These are phyloP conservation scores for Sarcophaga rosellei DNA, from an alignment of 2,888 invertebrate species.

Conservation along the genomic window DNA sequence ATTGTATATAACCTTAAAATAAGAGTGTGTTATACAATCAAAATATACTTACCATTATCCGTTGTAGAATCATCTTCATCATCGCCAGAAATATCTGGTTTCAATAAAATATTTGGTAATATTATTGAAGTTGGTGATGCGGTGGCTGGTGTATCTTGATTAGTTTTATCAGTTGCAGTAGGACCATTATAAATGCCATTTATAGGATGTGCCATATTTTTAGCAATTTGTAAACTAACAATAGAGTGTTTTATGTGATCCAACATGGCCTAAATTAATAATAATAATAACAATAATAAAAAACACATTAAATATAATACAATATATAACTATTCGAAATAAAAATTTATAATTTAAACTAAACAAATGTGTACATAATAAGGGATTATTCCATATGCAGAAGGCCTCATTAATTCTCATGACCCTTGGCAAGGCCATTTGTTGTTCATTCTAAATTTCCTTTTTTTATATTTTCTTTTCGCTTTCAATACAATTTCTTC, in stretches of 20 bases:
- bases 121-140: slow-evolving; percentile 69
- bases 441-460: slow-evolving; percentile 14
- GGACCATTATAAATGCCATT: slow-evolving; percentile 93
- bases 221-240: slow-evolving; percentile 98
- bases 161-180: slow-evolving; percentile 61
- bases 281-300: background rate
- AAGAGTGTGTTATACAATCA: too few species aligned
- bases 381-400: slow-evolving; percentile 21
- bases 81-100: slow-evolving; percentile 70
- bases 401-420: slow-evolving; percentile 55
- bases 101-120: slow-evolving; percentile 57
- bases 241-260: slow-evolving; percentile 99
- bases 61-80: slow-evolving; percentile 78
- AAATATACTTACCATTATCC: slow-evolving; percentile 75
- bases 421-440: slow-evolving; percentile 61
- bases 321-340: background rate
- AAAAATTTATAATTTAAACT: slow-evolving; percentile 2
- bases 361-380: slow-evolving; percentile 25
- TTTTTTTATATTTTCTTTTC: slow-evolving; percentile 3
- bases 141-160: slow-evolving; percentile 65
- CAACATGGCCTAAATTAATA: slow-evolving; percentile 89
- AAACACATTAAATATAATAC: background rate
- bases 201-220: slow-evolving; percentile 96
- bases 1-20: too few species aligned
- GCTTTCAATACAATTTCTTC: slow-evolving; percentile 4